Conservation (phyloP, 2,888 invertebrate species). For the Chalcis sispes region DNA sequence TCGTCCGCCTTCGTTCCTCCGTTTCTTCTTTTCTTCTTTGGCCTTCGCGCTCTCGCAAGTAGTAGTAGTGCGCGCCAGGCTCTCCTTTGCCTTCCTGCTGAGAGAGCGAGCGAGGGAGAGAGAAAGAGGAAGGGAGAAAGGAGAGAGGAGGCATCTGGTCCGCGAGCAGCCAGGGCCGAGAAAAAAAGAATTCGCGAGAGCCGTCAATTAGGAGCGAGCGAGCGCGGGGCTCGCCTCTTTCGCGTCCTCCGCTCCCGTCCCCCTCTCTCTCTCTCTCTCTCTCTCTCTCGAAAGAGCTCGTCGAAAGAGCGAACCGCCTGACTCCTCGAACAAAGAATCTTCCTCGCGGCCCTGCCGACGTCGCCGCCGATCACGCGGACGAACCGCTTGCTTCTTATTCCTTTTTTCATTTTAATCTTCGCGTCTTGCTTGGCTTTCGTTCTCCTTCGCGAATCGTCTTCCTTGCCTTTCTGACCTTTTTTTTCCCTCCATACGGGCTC, state of each 20-base stretch:
- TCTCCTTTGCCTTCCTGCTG: background rate
- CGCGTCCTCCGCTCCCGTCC: constrained; percentile 11
- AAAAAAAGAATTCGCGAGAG: constrained; percentile 70
- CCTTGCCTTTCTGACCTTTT: constrained; percentile 56
- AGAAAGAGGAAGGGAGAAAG: constrained; percentile 66
- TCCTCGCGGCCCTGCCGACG: constrained; percentile 43
- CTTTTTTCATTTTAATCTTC: background rate
- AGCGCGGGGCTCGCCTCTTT: constrained; percentile 50
- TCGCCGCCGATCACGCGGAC: constrained; percentile 58
- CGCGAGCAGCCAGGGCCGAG: constrained; percentile 65
- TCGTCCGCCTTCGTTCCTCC: constrained; percentile 20
- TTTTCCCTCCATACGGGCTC: background rate
- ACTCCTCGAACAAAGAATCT: constrained; percentile 22
- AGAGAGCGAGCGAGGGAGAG: constrained; percentile 67
- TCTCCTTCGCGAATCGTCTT: constrained; percentile 56
- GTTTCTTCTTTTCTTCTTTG: constrained; percentile 18
- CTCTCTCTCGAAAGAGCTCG: background rate
- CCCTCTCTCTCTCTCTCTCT: background rate
- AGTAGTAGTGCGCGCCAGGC: background rate
- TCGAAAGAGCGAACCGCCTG: background rate
- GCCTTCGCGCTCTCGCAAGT: constrained; percentile 52
- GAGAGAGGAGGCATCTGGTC: constrained; percentile 62
- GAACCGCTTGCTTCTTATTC: constrained; percentile 42
- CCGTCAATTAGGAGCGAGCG: constrained; percentile 71
- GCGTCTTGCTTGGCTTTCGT: constrained; percentile 46